Evolutionary conservation across 2,113 vertebrate species (phyloP), one percentile per base, ranked within the genome.

Genomic region (Sinocyclocheilus rhinocerous): DNA sequence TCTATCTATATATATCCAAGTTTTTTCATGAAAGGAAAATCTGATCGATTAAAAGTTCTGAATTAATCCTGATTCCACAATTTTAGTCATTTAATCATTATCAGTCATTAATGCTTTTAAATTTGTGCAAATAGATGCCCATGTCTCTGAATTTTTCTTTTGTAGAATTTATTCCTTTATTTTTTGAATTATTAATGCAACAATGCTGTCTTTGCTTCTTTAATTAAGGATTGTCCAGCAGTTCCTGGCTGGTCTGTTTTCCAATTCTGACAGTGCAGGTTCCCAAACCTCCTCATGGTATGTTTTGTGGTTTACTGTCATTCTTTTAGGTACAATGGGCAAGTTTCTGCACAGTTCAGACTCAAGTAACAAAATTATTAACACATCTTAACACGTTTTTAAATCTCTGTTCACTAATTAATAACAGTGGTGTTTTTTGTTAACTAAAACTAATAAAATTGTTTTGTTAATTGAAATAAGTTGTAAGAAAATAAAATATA

Each of bases 191-290:
- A 45, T 13, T 11, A 72, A 52, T 55, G 48, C 50, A 36, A 15
- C 45, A 79, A 10, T 73, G 42, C 45, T 79, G 16, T 86, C 33
- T 88, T 24, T 81, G 70, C 88, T 76, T 88, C 59, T 72, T 83
- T 45, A 76, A 61, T 86, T 81, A 90, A 98, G 97, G 69, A 97
- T 98, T 67, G 95, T 97, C 42, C 97, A 98, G 85, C 96, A 98
- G 93, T 96, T 98, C 90, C 96, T 99, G 87, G 95, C 96, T 0
- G 96, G 95, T 61, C 95, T 98, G 81, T 97, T 98, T 76, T 92
- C 95, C 73, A 97, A 94, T 92, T 95, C 95, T 0, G 93, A 95
- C 4, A 91, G 95, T 78, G 93, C 95, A 0, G 93, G 94, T 80
- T 94, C 96, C 0, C 90, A 95, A 1, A 95, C 96, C 7, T 95